These are phyloP conservation scores for Cylindroiulus punctatus DNA, from an alignment of 2,888 invertebrate genomes.

Conservation along the genomic window DNA sequence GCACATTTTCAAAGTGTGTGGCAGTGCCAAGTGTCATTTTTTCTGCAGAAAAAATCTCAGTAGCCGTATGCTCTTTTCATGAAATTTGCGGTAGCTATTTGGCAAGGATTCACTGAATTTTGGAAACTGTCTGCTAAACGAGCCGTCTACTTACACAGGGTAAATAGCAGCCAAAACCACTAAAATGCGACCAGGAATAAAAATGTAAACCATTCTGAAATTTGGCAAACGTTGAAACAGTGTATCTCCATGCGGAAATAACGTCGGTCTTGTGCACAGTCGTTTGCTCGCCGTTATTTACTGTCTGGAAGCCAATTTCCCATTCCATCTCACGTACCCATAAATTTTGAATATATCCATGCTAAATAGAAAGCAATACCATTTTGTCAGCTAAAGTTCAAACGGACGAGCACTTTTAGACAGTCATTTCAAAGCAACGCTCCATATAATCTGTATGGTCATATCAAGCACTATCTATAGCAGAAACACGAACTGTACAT, in stretches of 20 bases:
- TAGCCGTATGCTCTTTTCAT: not conserved
- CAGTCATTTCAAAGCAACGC: not conserved
- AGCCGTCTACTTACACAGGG: not conserved
- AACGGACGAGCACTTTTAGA: not conserved
- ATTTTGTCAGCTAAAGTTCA: not conserved
- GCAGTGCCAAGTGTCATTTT: not conserved
- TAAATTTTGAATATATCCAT: not conserved
- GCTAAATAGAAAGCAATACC: not conserved
- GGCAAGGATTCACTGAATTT: not conserved
- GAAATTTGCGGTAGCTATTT: not conserved
- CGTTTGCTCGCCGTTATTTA: not conserved
- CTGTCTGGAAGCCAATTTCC: conserved; percentile 15
- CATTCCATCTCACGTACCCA: not conserved
- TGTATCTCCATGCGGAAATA: conserved; percentile 23
- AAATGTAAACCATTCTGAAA: not conserved
- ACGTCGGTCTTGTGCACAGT: not conserved
- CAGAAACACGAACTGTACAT: too few relatives aligned
- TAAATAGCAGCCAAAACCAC: not conserved
- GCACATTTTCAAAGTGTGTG: not conserved
- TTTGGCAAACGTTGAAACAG: conserved; percentile 9
- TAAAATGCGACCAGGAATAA: not conserved
- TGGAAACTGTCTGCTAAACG: not conserved
- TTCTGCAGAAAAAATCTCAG: not conserved
- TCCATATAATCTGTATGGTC: not conserved
- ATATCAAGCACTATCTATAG: not conserved